A percentile compares a stretch with the other conserved stretches of the same genome.
Evolutionary conservation across 2,888 invertebrate species (phyloP).

Genomic region (Meghimatium bilineatum): DNA sequence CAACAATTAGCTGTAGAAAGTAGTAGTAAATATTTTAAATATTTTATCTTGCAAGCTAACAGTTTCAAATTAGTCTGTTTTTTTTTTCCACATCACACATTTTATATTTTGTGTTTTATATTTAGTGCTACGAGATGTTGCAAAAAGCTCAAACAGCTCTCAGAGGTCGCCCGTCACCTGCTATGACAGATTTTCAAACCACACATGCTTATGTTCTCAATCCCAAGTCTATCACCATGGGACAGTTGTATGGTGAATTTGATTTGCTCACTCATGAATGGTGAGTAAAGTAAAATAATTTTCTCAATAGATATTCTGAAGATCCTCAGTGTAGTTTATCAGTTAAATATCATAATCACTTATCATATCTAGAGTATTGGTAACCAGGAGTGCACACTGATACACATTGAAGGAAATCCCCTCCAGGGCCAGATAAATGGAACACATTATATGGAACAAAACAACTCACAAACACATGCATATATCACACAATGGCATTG

Average conservation of each 20-base stretch:
- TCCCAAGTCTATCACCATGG: slow-evolving; percentile 79
- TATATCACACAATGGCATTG: too few relatives aligned
- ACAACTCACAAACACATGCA: too few relatives aligned
- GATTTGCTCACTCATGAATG: slow-evolving; percentile 78
- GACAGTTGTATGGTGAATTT: slow-evolving; percentile 78
- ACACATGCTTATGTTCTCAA: slow-evolving; percentile 76
- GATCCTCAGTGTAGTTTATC: background rate
- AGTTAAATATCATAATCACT: too few relatives aligned
- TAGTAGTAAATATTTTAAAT: background rate
- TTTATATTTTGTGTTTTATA: background rate
- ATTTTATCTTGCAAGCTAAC: background rate
- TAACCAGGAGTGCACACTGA: too few relatives aligned
- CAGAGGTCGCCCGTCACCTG: slow-evolving; percentile 83
- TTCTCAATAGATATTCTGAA: background rate
- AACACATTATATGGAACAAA: too few relatives aligned
- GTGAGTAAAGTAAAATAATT: slow-evolving; percentile 74
- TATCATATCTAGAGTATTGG: too few relatives aligned
- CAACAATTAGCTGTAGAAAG: too few relatives aligned
- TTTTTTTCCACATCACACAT: background rate
- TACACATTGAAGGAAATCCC: too few relatives aligned
- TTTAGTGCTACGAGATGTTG: slow-evolving; percentile 79
- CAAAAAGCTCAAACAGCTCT: slow-evolving; percentile 83
- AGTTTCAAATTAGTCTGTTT: background rate
- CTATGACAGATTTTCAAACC: slow-evolving; percentile 84
- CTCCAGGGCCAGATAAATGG: too few relatives aligned